Evolutionary conservation across 2,888 invertebrate genomes (phyloP), one percentile per base, ranked within the genome.

Genomic region (Diarsia mendica): DNA sequence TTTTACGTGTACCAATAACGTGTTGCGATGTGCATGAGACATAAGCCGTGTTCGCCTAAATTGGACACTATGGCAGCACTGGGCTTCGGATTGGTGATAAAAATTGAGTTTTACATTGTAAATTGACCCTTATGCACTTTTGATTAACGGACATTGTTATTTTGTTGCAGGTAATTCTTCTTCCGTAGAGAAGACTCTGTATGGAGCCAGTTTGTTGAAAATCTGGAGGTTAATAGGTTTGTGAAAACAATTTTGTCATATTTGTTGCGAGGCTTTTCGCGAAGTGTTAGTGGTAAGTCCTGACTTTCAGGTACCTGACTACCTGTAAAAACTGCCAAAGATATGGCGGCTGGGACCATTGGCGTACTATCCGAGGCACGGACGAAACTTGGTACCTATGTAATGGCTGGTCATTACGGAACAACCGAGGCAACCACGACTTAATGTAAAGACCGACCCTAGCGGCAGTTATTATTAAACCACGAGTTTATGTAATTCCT

Each of bases 1-100:
- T 94, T 94, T 94, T 89, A 91, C 92, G 90, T 92, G 92, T 89
- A 89, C 92, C 93, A 94, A 95, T 95, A 95, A 90, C 92, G 92
- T 88, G 84, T 82, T 68, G 85, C 83, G 91, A 90, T 88, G 88
- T 87, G 90, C 87, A 90, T 89, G 88, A 89, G 90, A 87, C 82
- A 87, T 89, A 84, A 80, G 82, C 84, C 91, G 83, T 94, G 93
- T 92, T 89, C 90, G 87, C 86, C 90, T 93, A 92, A 93, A 94
- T 94, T 94, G 93, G 91, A 92, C 91, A 91, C 82, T 85, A 83
- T 67, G 63, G 69, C 44, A 58, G 53, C 75, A 63, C 53, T 33
- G 49, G 39, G 44, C 53, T 69, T 53, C 49, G 67, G 66, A 49
- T 28, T 51, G 67, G 67, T 70, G 55, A 68, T 84, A 81, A 81